phyloP scores from a whole-genome alignment of 2,888 invertebrate genomes.

The Petrolisthes cinctipes region DNA sequence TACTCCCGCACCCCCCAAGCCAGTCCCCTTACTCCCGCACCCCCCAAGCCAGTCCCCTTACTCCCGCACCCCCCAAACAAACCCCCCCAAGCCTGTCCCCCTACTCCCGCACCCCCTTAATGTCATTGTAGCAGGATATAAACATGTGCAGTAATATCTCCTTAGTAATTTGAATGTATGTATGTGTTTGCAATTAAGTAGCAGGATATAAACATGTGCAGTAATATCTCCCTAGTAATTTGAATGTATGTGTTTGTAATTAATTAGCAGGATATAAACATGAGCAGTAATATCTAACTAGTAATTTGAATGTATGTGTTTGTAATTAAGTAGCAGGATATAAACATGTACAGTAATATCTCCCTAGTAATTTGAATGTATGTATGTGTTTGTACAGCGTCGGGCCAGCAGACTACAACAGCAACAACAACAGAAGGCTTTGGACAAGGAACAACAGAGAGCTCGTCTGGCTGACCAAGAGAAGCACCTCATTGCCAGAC shows the following conservation, averaged over 20 bases:
- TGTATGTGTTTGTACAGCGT: conserved; percentile 21
- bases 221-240: neutral
- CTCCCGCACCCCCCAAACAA: no score
- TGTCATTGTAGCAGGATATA: no score
- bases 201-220: no score
- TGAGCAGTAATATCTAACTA: no score
- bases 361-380: neutral
- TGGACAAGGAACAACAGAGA: conserved; percentile 45
- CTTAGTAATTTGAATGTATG: neutral
- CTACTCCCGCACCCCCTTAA: no score
- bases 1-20: no score
- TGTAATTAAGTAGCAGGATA: no score
- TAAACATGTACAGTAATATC: conserved; percentile 8
- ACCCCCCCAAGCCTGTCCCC: no score
- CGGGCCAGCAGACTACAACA: conserved; percentile 40
- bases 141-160: neutral
- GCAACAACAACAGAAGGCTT: conserved; percentile 52
- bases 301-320: no score
- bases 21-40: no score
- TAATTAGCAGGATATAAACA: no score
- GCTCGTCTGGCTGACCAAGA: conserved; percentile 46
- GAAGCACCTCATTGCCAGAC: conserved; percentile 50
- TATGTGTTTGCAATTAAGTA: neutral
- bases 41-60: no score
- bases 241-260: neutral